Percentiles rank a stretch among this genome's conserved stretches.
phyloP scores from a whole-genome alignment of 2,797 vertebrate genomes.

The Yasuhikotakia modesta region DNA sequence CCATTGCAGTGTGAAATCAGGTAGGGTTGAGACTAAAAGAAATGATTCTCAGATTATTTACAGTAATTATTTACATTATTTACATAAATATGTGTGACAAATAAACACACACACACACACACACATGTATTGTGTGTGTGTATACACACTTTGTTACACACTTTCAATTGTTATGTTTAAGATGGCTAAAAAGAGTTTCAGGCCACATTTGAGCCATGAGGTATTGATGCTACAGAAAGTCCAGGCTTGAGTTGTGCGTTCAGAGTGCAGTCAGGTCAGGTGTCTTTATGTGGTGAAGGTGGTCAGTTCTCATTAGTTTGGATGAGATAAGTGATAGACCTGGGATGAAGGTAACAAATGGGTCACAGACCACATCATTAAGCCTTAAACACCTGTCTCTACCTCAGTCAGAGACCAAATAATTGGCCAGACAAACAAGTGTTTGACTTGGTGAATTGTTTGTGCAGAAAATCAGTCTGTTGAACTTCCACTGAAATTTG shows the following conservation, averaged over 20 bases:
- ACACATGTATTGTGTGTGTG: too few species aligned
- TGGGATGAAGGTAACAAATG: conserved; percentile 72
- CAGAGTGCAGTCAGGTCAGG: conserved; percentile 26
- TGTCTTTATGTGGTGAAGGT: conserved; percentile 45
- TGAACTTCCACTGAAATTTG: neutral
- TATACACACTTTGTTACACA: too few species aligned
- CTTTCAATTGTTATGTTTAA: too few species aligned
- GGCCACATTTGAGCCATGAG: neutral
- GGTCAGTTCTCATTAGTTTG: conserved; percentile 55
- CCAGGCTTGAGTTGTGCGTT: neutral
- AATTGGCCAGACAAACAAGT: conserved; percentile 30
- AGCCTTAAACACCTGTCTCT: conserved; percentile 45
- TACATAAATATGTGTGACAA: too few species aligned
- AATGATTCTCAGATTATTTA: neutral
- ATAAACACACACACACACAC: neutral
- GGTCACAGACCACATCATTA: conserved; percentile 62
- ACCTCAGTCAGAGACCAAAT: conserved; percentile 54
- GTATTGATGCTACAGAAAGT: neutral
- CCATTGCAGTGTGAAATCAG: conserved; percentile 98
- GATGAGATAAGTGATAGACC: conserved; percentile 62
- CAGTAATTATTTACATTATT: too few species aligned
- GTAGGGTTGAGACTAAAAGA: conserved; percentile 70
- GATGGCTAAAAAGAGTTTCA: too few species aligned
- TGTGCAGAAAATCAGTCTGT: neutral
- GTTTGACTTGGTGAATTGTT: neutral